Percentiles rank a stretch among this genome's conserved stretches.
Evolutionary conservation across 2,888 invertebrate species (phyloP).

Genomic region (Linnaemya vulpina): DNA sequence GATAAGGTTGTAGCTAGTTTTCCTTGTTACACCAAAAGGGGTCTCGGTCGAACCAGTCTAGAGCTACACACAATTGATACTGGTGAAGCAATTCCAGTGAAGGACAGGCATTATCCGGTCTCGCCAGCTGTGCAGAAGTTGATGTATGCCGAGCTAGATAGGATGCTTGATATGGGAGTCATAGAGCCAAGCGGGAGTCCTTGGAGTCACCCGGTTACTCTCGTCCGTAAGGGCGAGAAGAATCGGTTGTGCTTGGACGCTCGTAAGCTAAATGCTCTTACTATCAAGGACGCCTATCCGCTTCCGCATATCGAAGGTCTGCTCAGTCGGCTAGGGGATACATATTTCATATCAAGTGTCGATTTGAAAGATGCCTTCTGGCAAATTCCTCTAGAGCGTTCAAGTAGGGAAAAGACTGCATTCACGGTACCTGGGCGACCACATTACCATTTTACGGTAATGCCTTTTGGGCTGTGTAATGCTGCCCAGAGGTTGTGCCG

Average conservation of each 20-base stretch:
- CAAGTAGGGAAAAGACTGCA: not conserved
- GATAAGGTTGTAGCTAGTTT: not conserved
- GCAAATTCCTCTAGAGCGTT: not conserved
- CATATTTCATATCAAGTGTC: not conserved
- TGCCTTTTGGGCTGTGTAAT: not conserved
- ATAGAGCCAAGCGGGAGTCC: not conserved
- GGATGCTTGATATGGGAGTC: not conserved
- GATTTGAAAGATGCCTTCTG: not conserved
- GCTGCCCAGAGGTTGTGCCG: not conserved
- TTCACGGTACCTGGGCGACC: not conserved
- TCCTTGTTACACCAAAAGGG: not conserved
- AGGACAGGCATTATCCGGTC: not conserved
- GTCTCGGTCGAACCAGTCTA: not conserved
- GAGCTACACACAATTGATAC: not conserved
- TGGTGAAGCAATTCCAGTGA: not conserved
- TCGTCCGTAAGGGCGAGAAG: no score
- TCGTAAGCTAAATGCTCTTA: not conserved
- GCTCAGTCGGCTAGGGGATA: not conserved
- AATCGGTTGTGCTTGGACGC: no score
- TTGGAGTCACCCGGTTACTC: not conserved
- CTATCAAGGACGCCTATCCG: not conserved
- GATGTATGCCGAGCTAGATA: not conserved
- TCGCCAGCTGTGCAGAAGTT: not conserved
- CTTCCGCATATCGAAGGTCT: not conserved
- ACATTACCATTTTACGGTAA: not conserved